Base-by-base conservation (phyloP, 2,113 vertebrate genomes). In the Neoarius graeffei region DNA sequence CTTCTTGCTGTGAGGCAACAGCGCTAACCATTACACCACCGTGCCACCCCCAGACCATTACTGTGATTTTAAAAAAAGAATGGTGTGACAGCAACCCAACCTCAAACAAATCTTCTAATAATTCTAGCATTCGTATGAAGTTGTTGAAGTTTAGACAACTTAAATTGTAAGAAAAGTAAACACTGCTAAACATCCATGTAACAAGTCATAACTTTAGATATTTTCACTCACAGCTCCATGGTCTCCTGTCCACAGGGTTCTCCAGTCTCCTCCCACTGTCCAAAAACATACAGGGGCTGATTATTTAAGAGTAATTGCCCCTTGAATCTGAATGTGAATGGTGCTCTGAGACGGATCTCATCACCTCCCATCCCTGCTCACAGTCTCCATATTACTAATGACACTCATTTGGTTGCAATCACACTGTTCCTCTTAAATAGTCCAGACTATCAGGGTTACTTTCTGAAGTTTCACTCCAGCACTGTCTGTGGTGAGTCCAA, bases 341-440 rank as follows among this genome's bases (percentile, higher is more conserved):
- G 11, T 56, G 25, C 9, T 1, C 15, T 8, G 15, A 4, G 9
- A 59, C 27, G 52, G 54, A 81, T 17, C 56, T 35, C 27, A 81
- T 59, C 54, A 81, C 15, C 77, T 59, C 8, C 3, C 15, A 59
- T 59, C 17, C 27, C 15, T 35, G 56, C 48, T 77, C n/a, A 7
- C 4, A 25, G 23, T 60, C 7, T 81, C 19, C 5, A 35, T 59
- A 59, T 59, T 35, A 20, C 8, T 60, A 35, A 81, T 81, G 56
- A 81, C 54, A 59, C 79, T 59, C 54, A 57, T 27, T 35, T 57
- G 77, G 57, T 81, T 57, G n/a, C n/a, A 79, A 79, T 56, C 76
- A 54, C 14, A 56, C 11, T 56, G 1, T 23, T 77, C 23, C 23
- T 23, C 8, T 77, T 79, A 54, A n/a, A 79, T 79, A 54, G n/a